phyloP scores from a whole-genome alignment of 2,888 invertebrate species.

The Odontothrips loti region DNA sequence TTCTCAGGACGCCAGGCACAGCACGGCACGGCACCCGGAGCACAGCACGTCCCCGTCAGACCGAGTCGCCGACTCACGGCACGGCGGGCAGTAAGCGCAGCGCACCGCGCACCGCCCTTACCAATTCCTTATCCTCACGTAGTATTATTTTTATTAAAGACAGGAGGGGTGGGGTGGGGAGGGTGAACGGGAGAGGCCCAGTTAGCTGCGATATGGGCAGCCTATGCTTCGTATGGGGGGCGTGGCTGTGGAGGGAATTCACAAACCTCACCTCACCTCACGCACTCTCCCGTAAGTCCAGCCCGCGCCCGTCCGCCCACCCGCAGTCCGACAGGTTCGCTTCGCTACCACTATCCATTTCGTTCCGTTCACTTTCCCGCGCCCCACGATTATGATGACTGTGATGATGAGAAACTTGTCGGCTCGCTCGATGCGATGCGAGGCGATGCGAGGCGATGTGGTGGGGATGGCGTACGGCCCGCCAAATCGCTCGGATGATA shows the following conservation, averaged over 20 bases:
- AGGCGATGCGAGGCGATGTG: neutral
- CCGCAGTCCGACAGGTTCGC: neutral
- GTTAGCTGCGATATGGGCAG: no score
- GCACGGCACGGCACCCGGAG: no score
- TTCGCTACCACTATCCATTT: neutral
- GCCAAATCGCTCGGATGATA: neutral
- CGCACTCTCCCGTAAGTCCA: neutral
- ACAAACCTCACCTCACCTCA: no score
- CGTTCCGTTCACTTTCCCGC: slow-evolving; percentile 18
- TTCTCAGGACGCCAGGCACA: no score
- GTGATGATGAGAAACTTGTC: neutral
- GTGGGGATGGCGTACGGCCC: neutral
- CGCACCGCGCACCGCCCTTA: no score
- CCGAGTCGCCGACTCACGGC: no score
- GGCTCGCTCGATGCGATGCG: neutral
- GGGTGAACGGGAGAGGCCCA: no score
- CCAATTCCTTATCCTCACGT: no score
- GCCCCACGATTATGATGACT: neutral
- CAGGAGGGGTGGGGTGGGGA: no score
- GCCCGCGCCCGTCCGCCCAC: neutral
- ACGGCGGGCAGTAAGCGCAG: no score
- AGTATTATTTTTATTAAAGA: no score
- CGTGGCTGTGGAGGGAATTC: neutral
- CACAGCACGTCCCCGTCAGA: no score
- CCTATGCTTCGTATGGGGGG: neutral